These are phyloP conservation scores for Goniozus legneri DNA, from an alignment of 1,140 invertebrate species.

Conservation along the genomic window DNA sequence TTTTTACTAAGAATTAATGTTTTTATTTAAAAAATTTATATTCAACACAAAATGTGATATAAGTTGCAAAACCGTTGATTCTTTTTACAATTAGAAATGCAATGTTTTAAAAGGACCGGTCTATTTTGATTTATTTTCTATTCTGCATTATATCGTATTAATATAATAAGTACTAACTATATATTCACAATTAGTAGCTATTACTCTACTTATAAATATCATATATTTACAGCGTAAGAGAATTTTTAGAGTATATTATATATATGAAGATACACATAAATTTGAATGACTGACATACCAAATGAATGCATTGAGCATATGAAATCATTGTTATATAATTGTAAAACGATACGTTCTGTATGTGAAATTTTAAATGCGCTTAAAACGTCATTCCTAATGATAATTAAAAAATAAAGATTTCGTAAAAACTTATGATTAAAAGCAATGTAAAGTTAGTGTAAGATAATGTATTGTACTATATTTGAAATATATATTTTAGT, in stretches of 20 bases:
- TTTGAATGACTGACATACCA: conserved; percentile 13
- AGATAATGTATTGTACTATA: conserved; percentile 30
- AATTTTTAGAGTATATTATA: background rate
- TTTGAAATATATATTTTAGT: conserved; percentile 33
- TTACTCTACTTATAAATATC: conserved; percentile 16
- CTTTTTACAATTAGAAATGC: too few relatives aligned
- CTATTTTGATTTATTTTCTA: too few relatives aligned
- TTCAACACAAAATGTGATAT: too few relatives aligned
- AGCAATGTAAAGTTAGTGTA: conserved; percentile 14
- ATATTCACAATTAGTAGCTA: too few relatives aligned
- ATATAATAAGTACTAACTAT: too few relatives aligned
- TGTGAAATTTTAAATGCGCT: conserved; percentile 11
- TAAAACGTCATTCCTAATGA: conserved; percentile 13
- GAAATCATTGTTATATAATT: conserved; percentile 6
- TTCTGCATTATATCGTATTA: too few relatives aligned
- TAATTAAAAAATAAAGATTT: conserved; percentile 9
- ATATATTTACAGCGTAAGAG: background rate
- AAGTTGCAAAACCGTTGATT: too few relatives aligned
- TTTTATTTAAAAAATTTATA: too few relatives aligned
- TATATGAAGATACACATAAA: background rate
- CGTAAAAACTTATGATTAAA: conserved; percentile 1
- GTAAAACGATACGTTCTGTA: conserved; percentile 7
- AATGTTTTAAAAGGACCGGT: too few relatives aligned
- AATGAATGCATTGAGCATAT: too few relatives aligned
- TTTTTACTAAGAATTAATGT: too few relatives aligned